Evolutionary conservation across 2,888 invertebrate species (phyloP), one percentile per base, ranked within the genome.

Genomic region (Cenopis cana): DNA sequence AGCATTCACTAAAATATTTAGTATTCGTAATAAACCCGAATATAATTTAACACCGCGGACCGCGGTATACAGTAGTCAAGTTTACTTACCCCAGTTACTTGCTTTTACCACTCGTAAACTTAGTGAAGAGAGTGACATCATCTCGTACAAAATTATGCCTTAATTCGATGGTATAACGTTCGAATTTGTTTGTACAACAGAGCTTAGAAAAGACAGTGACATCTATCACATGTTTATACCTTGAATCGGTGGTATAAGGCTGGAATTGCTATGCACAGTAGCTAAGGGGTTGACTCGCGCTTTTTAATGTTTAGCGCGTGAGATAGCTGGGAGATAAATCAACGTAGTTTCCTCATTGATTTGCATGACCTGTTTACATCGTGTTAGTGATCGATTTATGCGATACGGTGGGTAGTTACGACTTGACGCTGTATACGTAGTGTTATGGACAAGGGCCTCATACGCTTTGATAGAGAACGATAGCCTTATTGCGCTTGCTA

Each of bases 261-360:
- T 46, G 14, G 38, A 11, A 41, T 14, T 59, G 17, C 18, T 8
- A 38, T 57, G 33, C 33, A 24, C 10, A 18, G 2, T 14, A 14
- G 41, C 49, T 24, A 38, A 54, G 52, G 11, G 24, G 3, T 36
- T 41, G 8, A 52, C 60, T 59, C 41, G 52, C 11, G 54, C 60
- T 55, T 54, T 52, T 14, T 74, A 69, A 68, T 75, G 81, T 78
- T 78, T 77, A 77, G 76, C 74, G 77, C 76, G 73, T 73, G 68
- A 74, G 82, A 84, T 85, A 82, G 82, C 83, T 81, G 80, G 78
- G 75, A 75, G 73, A 76, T 87, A 86, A 87, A 88, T 87, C 86
- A 86, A 82, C 33, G 75, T 81, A 74, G 78, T 80, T 88, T 88
- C 88, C 87, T 84, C 79, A 84, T 86, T 84, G 87, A 86, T 86